These are phyloP conservation scores for Albula glossodonta DNA, from an alignment of 2,113 vertebrate genomes.

Conservation along the genomic window DNA sequence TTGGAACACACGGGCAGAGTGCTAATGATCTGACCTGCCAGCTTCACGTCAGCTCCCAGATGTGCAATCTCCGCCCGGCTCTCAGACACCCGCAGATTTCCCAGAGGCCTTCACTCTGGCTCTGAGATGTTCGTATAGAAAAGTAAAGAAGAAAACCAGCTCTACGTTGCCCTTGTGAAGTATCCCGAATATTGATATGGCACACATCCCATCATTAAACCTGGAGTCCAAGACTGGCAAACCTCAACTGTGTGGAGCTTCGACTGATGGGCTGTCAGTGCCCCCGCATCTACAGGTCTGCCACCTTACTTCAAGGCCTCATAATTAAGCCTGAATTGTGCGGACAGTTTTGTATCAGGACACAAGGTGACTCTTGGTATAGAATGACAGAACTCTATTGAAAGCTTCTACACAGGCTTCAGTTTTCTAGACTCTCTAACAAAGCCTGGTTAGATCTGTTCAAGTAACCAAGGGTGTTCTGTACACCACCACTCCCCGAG, in stretches of 20 bases:
- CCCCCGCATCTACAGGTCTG: neutral
- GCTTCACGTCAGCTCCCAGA: constrained; percentile 32
- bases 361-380: neutral
- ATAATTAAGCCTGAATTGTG: neutral
- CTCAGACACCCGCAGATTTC: neutral
- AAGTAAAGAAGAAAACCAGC: neutral
- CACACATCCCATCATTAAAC: neutral
- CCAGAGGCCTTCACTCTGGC: neutral
- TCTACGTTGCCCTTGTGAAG: neutral
- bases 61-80: constrained; percentile 12
- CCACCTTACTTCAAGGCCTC: neutral
- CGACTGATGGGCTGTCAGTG: neutral
- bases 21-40: constrained; percentile 6
- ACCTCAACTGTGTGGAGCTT: neutral
- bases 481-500: neutral
- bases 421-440: too few relatives aligned
- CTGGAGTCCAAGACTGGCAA: neutral
- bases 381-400: too few relatives aligned
- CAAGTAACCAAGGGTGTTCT: neutral
- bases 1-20: constrained; percentile 26
- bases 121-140: neutral
- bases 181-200: neutral
- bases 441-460: neutral
- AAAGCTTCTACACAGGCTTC: too few relatives aligned
- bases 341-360: neutral